Evolutionary conservation across 2,113 vertebrate species (phyloP).

Genomic region (Platichthys stellatus): DNA sequence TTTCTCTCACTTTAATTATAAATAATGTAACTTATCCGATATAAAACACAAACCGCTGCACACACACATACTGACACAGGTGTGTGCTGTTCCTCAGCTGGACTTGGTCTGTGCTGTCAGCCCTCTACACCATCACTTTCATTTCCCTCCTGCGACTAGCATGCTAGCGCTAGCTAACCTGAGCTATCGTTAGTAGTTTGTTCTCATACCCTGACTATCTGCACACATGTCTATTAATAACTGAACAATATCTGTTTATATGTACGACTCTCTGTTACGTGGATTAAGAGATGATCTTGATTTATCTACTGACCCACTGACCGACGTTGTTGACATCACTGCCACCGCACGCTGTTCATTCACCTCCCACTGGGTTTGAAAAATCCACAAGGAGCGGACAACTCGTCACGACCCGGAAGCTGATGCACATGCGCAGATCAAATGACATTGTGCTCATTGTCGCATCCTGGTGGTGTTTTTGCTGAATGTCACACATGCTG

Average conservation of each 20-base stretch:
- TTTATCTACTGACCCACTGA: slow-evolving; percentile 58
- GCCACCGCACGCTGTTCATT: slow-evolving; percentile 48
- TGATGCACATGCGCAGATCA: slow-evolving; percentile 33
- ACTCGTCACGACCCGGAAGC: neutral
- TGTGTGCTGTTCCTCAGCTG: neutral
- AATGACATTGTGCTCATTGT: neutral
- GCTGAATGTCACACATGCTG: neutral
- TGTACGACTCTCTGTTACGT: neutral
- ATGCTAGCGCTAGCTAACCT: neutral
- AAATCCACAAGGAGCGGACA: neutral
- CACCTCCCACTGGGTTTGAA: slow-evolving; percentile 17
- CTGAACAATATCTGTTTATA: neutral
- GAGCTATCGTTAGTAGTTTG: neutral
- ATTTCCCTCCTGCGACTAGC: neutral
- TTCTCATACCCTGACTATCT: neutral
- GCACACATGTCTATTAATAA: neutral
- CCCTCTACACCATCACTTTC: neutral
- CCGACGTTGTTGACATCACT: slow-evolving; percentile 67
- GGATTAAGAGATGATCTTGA: neutral
- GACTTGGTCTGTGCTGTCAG: neutral
- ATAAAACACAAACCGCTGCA: neutral
- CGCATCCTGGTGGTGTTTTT: neutral
- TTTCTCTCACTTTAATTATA: neutral
- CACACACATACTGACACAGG: neutral
- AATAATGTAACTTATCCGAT: neutral